These are phyloP conservation scores for Andrena fulva DNA, from an alignment of 2,888 invertebrate species.

Conservation along the genomic window DNA sequence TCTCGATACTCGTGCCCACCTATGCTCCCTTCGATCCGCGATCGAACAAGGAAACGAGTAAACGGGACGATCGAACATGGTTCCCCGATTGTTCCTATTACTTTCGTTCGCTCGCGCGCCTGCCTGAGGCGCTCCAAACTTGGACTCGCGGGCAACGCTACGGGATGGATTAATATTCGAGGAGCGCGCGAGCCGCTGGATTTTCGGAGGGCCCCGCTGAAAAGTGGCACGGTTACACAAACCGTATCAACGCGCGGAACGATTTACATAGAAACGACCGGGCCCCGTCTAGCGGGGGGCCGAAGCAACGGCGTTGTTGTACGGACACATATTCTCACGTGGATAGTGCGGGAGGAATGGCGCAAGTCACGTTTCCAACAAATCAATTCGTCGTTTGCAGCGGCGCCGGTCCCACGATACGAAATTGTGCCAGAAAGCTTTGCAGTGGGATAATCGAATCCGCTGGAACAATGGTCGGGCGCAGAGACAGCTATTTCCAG, in stretches of 20 bases:
- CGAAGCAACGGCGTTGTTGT: constrained; percentile 34
- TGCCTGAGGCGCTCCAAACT: background rate
- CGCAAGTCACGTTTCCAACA: constrained; percentile 59
- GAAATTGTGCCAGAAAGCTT: constrained; percentile 62
- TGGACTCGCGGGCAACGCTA: no score
- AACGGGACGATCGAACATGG: background rate
- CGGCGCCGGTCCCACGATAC: constrained; percentile 58
- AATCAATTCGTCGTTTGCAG: constrained; percentile 58
- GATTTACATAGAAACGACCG: constrained; percentile 30
- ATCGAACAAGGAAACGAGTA: background rate
- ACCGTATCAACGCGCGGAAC: constrained; percentile 4
- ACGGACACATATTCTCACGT: constrained; percentile 60
- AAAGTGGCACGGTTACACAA: background rate
- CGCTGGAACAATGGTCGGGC: constrained; percentile 37
- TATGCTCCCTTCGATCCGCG: constrained; percentile 3
- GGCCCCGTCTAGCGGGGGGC: background rate
- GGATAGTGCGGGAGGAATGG: constrained; percentile 43
- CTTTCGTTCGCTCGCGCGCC: background rate
- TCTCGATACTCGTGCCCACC: constrained; percentile 21
- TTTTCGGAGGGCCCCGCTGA: background rate
- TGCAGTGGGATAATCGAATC: constrained; percentile 60
- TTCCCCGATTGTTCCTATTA: constrained; percentile 2
- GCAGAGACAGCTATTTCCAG: constrained; percentile 29
- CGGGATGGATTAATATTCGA: background rate
- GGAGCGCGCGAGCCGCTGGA: background rate